Conservation (phyloP, 2,113 vertebrate genomes). For the Pagrus major region DNA sequence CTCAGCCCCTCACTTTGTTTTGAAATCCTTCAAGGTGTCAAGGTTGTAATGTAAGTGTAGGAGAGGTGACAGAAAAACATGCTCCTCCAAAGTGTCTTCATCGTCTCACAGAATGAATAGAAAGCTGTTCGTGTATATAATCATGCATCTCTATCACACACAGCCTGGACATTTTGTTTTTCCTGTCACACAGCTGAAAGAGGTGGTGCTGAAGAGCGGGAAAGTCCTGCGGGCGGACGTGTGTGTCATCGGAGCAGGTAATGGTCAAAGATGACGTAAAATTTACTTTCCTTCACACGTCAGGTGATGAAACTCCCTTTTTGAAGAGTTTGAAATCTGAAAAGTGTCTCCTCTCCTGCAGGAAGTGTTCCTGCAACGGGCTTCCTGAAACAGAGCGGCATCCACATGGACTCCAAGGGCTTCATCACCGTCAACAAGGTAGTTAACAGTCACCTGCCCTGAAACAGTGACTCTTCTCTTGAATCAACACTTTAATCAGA, state of each 20-base stretch:
- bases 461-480: too few relatives aligned
- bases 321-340: neutral
- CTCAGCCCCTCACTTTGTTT: too few relatives aligned
- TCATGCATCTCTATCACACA: neutral
- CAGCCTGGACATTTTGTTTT: slow-evolving; percentile 20
- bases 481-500: too few relatives aligned
- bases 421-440: slow-evolving; percentile 98
- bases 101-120: neutral
- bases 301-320: neutral
- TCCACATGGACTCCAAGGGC: slow-evolving; percentile 93
- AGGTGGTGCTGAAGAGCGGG: slow-evolving; percentile 97
- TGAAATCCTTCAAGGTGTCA: too few relatives aligned
- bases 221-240: slow-evolving; percentile 95
- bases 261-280: slow-evolving; percentile 58
- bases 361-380: slow-evolving; percentile 92
- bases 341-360: slow-evolving; percentile 59
- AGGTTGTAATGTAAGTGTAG: too few relatives aligned
- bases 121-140: neutral
- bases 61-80: neutral
- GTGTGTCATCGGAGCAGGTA: slow-evolving; percentile 95
- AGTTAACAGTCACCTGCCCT: too few relatives aligned
- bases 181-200: slow-evolving; percentile 89
- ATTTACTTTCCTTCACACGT: neutral
- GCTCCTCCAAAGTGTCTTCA: neutral
- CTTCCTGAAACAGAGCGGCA: slow-evolving; percentile 94